phyloP scores from a whole-genome alignment of 2,113 vertebrate genomes.

The Castor canadensis region DNA sequence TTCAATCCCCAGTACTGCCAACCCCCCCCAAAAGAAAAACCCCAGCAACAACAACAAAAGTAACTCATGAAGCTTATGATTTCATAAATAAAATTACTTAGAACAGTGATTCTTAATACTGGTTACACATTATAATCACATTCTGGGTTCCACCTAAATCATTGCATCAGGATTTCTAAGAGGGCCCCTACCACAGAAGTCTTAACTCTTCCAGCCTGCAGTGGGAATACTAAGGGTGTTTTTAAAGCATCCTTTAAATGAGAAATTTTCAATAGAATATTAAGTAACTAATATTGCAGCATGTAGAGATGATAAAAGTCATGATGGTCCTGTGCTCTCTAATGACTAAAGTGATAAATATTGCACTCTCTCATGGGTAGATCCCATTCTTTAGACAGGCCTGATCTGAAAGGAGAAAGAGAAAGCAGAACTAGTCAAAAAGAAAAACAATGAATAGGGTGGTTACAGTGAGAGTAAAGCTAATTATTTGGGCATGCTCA shows the following conservation, averaged over 20 bases:
- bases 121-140: neutral
- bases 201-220: neutral
- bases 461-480: neutral
- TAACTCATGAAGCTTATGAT: neutral
- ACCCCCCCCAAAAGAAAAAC: too few relatives aligned
- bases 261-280: neutral
- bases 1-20: too few relatives aligned
- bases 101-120: neutral
- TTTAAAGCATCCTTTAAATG: neutral
- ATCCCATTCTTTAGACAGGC: neutral
- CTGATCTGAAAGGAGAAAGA: neutral
- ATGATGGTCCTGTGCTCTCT: neutral
- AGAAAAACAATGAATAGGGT: neutral
- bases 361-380: neutral
- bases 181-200: neutral
- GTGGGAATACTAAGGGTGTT: neutral
- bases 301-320: neutral
- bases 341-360: neutral
- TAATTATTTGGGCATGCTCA: neutral
- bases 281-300: neutral
- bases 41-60: too few relatives aligned
- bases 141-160: neutral
- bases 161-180: neutral
- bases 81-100: slow-evolving; percentile 20
- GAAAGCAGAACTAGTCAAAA: neutral